Percentiles rank a stretch among this genome's conserved stretches.
Evolutionary conservation across 2,888 invertebrate species (phyloP).

Genomic region (Chloromyia formosa): DNA sequence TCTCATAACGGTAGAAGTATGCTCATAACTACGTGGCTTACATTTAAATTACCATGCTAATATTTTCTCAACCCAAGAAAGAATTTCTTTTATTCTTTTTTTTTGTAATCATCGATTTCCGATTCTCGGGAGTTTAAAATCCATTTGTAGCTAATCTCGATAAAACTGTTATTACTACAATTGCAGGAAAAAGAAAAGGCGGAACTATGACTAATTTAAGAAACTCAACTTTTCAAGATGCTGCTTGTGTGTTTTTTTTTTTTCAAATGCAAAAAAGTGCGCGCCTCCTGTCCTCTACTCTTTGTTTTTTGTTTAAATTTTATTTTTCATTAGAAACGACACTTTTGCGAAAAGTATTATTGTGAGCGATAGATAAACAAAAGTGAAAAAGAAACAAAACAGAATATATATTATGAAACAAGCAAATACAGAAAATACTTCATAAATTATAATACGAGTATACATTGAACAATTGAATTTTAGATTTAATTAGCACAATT

Average conservation of each 20-base stretch:
- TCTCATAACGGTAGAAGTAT: too few relatives aligned
- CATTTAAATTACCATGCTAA: too few relatives aligned
- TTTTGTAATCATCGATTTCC: neutral
- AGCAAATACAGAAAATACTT: too few relatives aligned
- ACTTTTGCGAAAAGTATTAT: neutral
- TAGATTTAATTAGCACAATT: slow-evolving; percentile 24
- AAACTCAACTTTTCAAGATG: slow-evolving; percentile 31
- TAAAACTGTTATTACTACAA: slow-evolving; percentile 45
- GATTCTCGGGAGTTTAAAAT: slow-evolving; percentile 3
- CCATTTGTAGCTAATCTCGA: slow-evolving; percentile 14
- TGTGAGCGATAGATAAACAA: neutral
- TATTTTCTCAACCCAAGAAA: too few relatives aligned
- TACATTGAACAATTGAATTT: slow-evolving; percentile 23
- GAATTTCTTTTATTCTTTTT: neutral
- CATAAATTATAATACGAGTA: neutral
- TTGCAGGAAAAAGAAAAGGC: slow-evolving; percentile 63
- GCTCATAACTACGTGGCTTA: too few relatives aligned
- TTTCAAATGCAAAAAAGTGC: slow-evolving; percentile 8
- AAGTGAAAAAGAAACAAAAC: slow-evolving; percentile 11
- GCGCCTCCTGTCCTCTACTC: slow-evolving; percentile 29
- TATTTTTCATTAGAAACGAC: neutral
- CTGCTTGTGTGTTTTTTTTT: slow-evolving; percentile 28
- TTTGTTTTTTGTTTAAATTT: neutral
- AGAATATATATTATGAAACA: neutral
- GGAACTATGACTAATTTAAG: slow-evolving; percentile 60